phyloP scores from a whole-genome alignment of 2,797 vertebrate genomes.

The Tachyglossus aculeatus region DNA sequence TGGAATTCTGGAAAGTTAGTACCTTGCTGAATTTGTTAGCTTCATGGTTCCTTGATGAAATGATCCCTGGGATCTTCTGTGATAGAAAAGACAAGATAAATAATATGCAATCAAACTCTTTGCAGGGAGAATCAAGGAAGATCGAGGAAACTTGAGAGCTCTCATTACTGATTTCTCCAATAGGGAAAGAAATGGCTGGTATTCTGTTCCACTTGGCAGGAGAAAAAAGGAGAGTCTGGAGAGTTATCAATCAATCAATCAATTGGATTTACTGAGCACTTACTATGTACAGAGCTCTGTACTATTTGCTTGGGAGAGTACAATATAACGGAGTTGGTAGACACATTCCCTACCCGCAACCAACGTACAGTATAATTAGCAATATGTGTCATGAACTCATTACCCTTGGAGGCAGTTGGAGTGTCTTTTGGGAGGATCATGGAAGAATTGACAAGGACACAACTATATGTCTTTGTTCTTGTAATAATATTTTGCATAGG shows the following conservation, averaged over 20 bases:
- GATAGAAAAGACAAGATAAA: constrained; percentile 23
- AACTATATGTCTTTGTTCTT: too few species aligned
- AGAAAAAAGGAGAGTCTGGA: constrained; percentile 43
- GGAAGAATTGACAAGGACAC: too few species aligned
- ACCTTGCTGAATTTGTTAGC: neutral
- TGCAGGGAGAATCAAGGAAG: constrained; percentile 44
- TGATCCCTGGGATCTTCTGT: neutral
- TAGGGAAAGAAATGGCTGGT: constrained; percentile 30
- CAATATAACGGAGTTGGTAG: too few species aligned
- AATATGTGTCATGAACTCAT: too few species aligned
- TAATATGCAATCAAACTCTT: constrained; percentile 52
- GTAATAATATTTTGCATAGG: too few species aligned
- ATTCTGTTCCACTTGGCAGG: constrained; percentile 52
- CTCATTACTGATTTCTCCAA: constrained; percentile 41
- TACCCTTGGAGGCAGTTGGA: too few species aligned
- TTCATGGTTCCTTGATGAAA: neutral
- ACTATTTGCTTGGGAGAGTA: too few species aligned
- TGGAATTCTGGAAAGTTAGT: constrained; percentile 3
- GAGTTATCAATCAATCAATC: constrained; percentile 70
- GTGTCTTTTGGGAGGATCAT: too few species aligned
- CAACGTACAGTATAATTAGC: constrained; percentile 46
- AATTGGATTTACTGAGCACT: too few species aligned
- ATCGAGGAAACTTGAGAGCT: constrained; percentile 32
- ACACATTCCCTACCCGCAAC: too few species aligned
- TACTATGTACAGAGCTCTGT: too few species aligned